A percentile compares a stretch with the other conserved stretches of the same genome.
phyloP scores from a whole-genome alignment of 2,113 vertebrate species.

The Canis aureus region DNA sequence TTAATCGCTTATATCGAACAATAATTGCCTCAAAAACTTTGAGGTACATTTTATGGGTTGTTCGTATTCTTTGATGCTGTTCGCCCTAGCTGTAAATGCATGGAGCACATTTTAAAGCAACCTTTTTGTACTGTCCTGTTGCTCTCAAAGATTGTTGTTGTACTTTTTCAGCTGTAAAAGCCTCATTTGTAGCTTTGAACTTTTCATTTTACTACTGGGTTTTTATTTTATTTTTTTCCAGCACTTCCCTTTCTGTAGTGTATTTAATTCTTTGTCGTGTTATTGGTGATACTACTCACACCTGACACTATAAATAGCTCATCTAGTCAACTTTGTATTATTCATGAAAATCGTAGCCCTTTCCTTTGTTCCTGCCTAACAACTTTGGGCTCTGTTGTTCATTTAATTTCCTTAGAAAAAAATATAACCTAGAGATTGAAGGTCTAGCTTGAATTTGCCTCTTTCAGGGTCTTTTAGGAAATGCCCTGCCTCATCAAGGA shows the following conservation, averaged over 20 bases:
- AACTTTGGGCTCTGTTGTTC: conserved; percentile 25
- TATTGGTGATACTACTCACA: conserved; percentile 32
- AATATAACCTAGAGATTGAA: conserved; percentile 11
- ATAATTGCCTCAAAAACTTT: not conserved
- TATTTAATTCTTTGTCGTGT: conserved; percentile 65
- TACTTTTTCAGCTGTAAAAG: not conserved
- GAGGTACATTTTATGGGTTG: not conserved
- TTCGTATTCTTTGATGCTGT: not conserved
- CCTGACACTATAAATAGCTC: conserved; percentile 55
- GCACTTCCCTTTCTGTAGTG: not conserved
- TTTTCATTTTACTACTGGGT: not conserved
- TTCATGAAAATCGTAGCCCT: conserved; percentile 31
- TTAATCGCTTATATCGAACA: not conserved
- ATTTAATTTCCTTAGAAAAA: conserved; percentile 11
- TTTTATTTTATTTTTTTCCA: not conserved
- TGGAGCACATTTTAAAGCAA: not conserved
- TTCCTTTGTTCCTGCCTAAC: conserved; percentile 60
- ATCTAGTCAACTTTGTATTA: conserved; percentile 63
- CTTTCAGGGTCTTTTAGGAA: not conserved
- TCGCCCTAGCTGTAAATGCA: not conserved
- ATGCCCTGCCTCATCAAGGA: not conserved
- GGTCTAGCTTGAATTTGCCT: conserved; percentile 14
- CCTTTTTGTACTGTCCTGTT: not conserved
- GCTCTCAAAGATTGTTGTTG: not conserved
- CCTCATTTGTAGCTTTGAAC: not conserved